phyloP scores from a whole-genome alignment of 2,888 invertebrate species.

The Plagiodera versicolora region DNA sequence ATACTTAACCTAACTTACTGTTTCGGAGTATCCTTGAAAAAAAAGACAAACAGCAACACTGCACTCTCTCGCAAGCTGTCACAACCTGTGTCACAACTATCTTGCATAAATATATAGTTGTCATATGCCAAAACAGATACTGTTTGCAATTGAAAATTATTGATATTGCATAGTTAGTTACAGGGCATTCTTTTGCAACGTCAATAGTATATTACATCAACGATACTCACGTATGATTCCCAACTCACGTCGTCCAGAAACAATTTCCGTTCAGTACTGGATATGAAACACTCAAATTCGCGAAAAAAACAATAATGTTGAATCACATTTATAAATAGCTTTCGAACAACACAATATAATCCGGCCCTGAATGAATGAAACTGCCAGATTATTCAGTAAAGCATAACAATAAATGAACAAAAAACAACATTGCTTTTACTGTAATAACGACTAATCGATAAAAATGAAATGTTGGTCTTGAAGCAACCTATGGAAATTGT shows the following conservation, averaged over 20 bases:
- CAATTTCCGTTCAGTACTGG: conserved; percentile 22
- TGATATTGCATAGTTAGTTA: too few species aligned
- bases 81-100: too few species aligned
- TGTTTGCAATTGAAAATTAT: too few species aligned
- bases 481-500: not conserved
- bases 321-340: conserved; percentile 42
- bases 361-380: not conserved
- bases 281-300: conserved; percentile 18
- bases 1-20: too few species aligned
- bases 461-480: not conserved
- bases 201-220: too few species aligned
- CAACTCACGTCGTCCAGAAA: not conserved
- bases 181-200: too few species aligned
- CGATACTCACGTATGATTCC: not conserved
- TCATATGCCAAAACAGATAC: too few species aligned
- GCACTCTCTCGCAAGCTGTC: too few species aligned
- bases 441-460: not conserved
- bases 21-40: too few species aligned
- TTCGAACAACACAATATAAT: conserved; percentile 32
- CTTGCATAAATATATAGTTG: too few species aligned
- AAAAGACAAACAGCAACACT: too few species aligned
- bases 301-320: conserved; percentile 39
- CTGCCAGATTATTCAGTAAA: not conserved
- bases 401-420: not conserved
- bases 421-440: not conserved